A percentile compares a stretch with the other conserved stretches of the same genome.
These are phyloP conservation scores for Macropis europaea DNA, from an alignment of 2,888 invertebrate genomes.

Conservation along the genomic window DNA sequence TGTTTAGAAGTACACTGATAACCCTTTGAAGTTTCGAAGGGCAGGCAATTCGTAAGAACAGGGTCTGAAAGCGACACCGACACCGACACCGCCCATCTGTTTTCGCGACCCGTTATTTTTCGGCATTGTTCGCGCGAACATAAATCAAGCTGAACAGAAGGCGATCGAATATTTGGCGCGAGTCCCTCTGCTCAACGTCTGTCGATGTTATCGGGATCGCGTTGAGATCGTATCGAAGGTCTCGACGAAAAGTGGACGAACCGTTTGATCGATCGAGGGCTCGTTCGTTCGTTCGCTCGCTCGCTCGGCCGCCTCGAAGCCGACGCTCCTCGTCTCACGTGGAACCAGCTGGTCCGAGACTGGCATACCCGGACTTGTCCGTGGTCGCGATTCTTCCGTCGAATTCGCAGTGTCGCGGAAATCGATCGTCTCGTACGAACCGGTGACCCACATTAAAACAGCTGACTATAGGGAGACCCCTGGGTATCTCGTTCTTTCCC, in stretches of 20 bases:
- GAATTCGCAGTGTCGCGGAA: conserved; percentile 34
- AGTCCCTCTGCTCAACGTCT: neutral
- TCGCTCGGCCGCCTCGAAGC: neutral
- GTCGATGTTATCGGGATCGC: conserved; percentile 30
- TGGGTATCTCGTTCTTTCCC: conserved; percentile 54
- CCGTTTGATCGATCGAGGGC: conserved; percentile 32
- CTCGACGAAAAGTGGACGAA: conserved; percentile 35
- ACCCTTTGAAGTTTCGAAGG: neutral
- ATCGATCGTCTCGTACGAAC: conserved; percentile 68
- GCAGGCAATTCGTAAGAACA: neutral
- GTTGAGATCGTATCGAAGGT: conserved; percentile 32
- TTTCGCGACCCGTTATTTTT: conserved; percentile 13
- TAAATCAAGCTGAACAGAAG: conserved; percentile 23
- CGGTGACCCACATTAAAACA: conserved; percentile 76
- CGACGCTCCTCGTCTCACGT: neutral
- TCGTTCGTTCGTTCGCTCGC: neutral
- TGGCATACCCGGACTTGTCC: neutral
- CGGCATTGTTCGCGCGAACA: conserved; percentile 27
- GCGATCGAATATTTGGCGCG: conserved; percentile 33
- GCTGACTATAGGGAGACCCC: conserved; percentile 66
- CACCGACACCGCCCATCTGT: conserved; percentile 28
- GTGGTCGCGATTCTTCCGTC: neutral
- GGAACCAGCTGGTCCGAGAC: conserved; percentile 4
- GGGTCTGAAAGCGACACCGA: conserved; percentile 17
- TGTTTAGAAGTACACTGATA: no score